These are phyloP conservation scores for Caprella mutica DNA, from an alignment of 2,888 invertebrate species.

Conservation along the genomic window DNA sequence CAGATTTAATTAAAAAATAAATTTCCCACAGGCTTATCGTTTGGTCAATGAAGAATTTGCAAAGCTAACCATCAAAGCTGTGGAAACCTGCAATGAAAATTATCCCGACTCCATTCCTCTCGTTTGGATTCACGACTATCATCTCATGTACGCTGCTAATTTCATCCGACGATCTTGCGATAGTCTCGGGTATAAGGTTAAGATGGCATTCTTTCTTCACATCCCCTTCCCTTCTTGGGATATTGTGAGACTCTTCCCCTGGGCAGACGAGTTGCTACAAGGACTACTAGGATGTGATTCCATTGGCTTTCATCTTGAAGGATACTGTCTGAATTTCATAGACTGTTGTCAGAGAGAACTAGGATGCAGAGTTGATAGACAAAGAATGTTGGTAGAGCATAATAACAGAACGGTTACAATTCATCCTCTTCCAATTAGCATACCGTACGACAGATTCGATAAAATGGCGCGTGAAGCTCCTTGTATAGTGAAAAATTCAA, in stretches of 20 bases:
- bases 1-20: no score
- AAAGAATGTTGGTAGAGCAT: conserved; percentile 40
- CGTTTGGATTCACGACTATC: conserved; percentile 48
- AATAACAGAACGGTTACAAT: conserved; percentile 41
- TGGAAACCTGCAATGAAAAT: conserved; percentile 38
- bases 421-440: conserved; percentile 42
- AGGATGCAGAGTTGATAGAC: conserved; percentile 42
- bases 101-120: conserved; percentile 40
- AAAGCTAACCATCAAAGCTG: conserved; percentile 39
- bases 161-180: conserved; percentile 41
- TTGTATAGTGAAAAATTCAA: conserved; percentile 34
- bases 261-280: conserved; percentile 44
- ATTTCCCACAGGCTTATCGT: conserved; percentile 41
- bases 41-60: conserved; percentile 42
- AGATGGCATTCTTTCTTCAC: conserved; percentile 47
- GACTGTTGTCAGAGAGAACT: conserved; percentile 42
- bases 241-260: conserved; percentile 43
- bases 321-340: conserved; percentile 43
- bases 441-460: conserved; percentile 42
- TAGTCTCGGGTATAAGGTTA: conserved; percentile 35
- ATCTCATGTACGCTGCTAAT: conserved; percentile 45
- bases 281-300: conserved; percentile 45
- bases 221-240: conserved; percentile 48
- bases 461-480: conserved; percentile 40
- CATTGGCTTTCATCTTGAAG: conserved; percentile 44